Percentiles rank a stretch among this genome's conserved stretches.
Evolutionary conservation across 2,888 invertebrate species (phyloP).

Genomic region (Hypselothyrea guttata): DNA sequence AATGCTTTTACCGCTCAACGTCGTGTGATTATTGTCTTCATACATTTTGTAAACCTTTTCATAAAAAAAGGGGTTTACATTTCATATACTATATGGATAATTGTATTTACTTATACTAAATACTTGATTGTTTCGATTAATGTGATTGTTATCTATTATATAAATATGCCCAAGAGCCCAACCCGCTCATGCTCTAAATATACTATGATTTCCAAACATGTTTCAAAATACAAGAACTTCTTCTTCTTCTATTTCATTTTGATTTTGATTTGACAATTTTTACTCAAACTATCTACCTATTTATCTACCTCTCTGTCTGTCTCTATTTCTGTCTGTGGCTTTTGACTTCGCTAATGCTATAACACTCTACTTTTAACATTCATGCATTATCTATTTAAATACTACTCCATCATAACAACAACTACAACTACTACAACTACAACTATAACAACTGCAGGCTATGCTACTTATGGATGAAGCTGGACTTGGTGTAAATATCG

Average conservation of each 20-base stretch:
- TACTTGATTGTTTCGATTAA: not conserved
- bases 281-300: slow-evolving; percentile 6
- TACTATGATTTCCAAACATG: not conserved
- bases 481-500: slow-evolving; percentile 94
- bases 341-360: slow-evolving; percentile 45
- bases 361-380: slow-evolving; percentile 50
- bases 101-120: not conserved
- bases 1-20: slow-evolving; percentile 4
- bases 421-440: slow-evolving; percentile 36
- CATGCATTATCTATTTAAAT: slow-evolving; percentile 69
- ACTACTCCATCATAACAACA: slow-evolving; percentile 57
- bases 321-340: slow-evolving; percentile 17
- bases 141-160: too few species aligned
- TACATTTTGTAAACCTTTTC: too few species aligned
- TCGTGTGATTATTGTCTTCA: slow-evolving; percentile 5
- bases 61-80: not conserved
- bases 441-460: slow-evolving; percentile 85
- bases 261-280: too few species aligned
- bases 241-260: too few species aligned
- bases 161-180: too few species aligned
- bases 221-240: not conserved
- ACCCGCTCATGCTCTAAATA: too few species aligned
- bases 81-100: not conserved
- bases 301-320: slow-evolving; percentile 36
- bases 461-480: slow-evolving; percentile 96